A percentile compares a stretch with the other conserved stretches of the same genome.
phyloP scores from a whole-genome alignment of 2,888 invertebrate genomes.

The Hirudinaria manillensis region DNA sequence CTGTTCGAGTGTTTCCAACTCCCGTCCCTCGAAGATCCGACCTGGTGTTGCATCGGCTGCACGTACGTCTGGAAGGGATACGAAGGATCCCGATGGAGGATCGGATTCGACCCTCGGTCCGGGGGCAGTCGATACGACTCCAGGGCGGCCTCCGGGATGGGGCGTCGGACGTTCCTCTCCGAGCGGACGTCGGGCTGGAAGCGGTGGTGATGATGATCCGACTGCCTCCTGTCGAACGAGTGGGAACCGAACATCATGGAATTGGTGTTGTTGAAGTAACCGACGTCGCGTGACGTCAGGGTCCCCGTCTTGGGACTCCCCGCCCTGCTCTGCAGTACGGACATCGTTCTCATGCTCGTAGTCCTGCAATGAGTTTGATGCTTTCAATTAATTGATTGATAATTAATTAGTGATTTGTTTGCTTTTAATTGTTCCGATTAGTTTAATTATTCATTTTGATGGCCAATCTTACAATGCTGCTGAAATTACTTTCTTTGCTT shows the following conservation, averaged over 20 bases:
- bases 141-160: constrained; percentile 21
- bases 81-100: constrained; percentile 5
- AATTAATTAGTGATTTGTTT: too few species aligned
- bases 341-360: constrained; percentile 50
- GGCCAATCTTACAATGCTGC: too few species aligned
- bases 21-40: not conserved
- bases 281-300: constrained; percentile 46
- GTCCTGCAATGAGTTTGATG: constrained; percentile 42
- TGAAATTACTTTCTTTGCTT: too few species aligned
- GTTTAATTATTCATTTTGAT: too few species aligned
- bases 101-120: not conserved
- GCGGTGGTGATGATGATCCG: not conserved
- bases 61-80: constrained; percentile 1
- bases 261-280: constrained; percentile 35
- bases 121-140: constrained; percentile 23
- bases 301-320: constrained; percentile 50
- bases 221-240: constrained; percentile 20
- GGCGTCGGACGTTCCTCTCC: constrained; percentile 13
- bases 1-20: constrained; percentile 6
- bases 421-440: too few species aligned
- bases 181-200: constrained; percentile 20
- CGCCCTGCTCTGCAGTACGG: constrained; percentile 49
- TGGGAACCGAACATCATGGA: constrained; percentile 19
- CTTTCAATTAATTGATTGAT: not conserved
- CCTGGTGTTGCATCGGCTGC: constrained; percentile 31